A percentile compares a stretch with the other conserved stretches of the same genome.
Evolutionary conservation across 2,888 invertebrate genomes (phyloP).

Genomic region (Eucera pruinosa): DNA sequence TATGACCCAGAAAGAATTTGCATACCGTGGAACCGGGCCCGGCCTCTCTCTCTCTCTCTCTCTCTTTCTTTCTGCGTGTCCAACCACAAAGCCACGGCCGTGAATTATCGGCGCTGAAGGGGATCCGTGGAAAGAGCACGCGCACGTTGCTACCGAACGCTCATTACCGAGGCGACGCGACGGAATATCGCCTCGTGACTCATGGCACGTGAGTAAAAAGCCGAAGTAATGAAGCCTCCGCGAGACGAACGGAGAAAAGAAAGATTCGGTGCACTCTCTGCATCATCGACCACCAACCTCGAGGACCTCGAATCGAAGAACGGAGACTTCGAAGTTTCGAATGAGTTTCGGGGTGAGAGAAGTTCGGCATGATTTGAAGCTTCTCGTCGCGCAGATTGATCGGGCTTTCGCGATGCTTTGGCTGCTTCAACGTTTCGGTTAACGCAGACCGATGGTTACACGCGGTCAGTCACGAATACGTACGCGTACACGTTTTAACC

Average conservation of each 20-base stretch:
- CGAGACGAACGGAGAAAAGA: slow-evolving; percentile 36
- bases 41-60: no score
- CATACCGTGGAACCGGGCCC: slow-evolving; percentile 34
- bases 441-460: no score
- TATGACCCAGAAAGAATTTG: slow-evolving; percentile 66
- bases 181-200: slow-evolving; percentile 66
- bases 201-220: slow-evolving; percentile 63
- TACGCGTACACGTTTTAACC: no score
- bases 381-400: no score
- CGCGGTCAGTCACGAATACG: no score
- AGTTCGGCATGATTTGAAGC: no score
- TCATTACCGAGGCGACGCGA: slow-evolving; percentile 59
- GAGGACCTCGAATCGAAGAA: slow-evolving; percentile 4
- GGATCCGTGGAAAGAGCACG: slow-evolving; percentile 46
- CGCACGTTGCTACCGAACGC: slow-evolving; percentile 62
- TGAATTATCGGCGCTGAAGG: slow-evolving; percentile 62
- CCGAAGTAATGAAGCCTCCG: slow-evolving; percentile 54
- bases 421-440: no score
- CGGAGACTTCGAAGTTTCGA: background rate
- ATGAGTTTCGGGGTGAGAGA: no score
- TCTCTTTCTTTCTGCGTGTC: no score
- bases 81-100: slow-evolving; percentile 42
- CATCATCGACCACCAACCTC: slow-evolving; percentile 46
- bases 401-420: no score
- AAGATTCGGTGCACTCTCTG: slow-evolving; percentile 47